Evolutionary conservation across 2,888 invertebrate genomes (phyloP), one percentile per base, ranked within the genome.

Genomic region (Tenthredo distinguenda): DNA sequence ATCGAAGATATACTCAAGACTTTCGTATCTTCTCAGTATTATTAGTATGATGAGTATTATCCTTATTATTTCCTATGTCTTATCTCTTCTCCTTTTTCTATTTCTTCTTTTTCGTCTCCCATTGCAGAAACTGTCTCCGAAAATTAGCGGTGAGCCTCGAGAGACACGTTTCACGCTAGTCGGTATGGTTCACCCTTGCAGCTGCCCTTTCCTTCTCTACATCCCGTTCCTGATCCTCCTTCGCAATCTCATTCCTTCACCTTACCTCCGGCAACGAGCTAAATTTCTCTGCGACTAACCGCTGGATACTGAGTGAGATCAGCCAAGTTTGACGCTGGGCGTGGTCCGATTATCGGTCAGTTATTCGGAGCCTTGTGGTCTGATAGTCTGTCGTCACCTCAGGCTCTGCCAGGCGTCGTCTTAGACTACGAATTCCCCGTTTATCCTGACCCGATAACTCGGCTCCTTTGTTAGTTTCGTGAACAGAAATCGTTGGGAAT

Each of bases 241-340:
- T 18, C 21, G 26, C 43, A 40, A 21, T 74, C 43, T 74, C 43
- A 40, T 43, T 26, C 43, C n/a, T 40, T 43, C 68, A 10, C 31
- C 34, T 26, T 12, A 18, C 86, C 85, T 84, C 85, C 85, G 83
- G 86, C 86, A 68, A 83, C 82, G 86, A 87, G 62, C 84, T 83
- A 74, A 79, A 84, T 79, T 58, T 77, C 84, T 84, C 79, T 74
- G 65, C 85, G 77, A 86, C 86, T 88, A 91, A 88, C 88, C 90
- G 88, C 90, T n/a, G n/a, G 74, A 43, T 12, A 43, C 31, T 21
- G 43, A 74, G 21, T 74, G 43, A 74, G 43, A 74, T 74, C 74
- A 74, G 43, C 43, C 40, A 43, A 74, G 74, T 43, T 74, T 74
- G 74, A 40, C 43, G 74, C 50, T 47, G 55, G 50, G 77, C 77